Evolutionary conservation across 2,797 vertebrate genomes (phyloP), one percentile per base, ranked within the genome.

Genomic region (Macropodus opercularis): DNA sequence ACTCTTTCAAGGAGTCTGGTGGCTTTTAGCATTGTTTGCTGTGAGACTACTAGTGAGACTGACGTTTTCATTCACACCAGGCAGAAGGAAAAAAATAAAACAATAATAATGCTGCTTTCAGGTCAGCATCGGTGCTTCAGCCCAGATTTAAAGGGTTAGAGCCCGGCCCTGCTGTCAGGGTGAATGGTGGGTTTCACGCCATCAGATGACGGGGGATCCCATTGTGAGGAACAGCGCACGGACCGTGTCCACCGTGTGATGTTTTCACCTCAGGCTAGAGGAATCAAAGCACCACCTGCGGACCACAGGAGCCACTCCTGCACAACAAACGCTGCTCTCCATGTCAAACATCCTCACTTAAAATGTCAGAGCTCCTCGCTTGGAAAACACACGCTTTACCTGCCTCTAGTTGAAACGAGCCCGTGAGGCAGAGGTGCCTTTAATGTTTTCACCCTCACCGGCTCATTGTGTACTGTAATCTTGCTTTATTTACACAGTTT

Each of bases 251-350:
- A 4, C 64, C 2, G 36, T 72, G 71, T 84, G 80, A 82, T 73
- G 72, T 66, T 68, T 35, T 65, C 72, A 77, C 75, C 82, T 71
- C 67, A 12, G 80, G 84, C 79, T 21, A 59, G 10, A 52, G 40
- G 64, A 66, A 87, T 83, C 81, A 83, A 80, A 87, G 85, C 78
- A 56, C 72, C 83, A 72, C 81, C 80, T 75, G 77, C 40, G 50
- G 77, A 79, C 67, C 57, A 47, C 58, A 15, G 17, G 57, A 72
- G 44, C 60, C 43, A 11, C 69, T 75, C 46, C 69, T n/a, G 41
- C 55, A 41, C 75, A 63, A 65, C 73, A 72, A 80, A 71, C 43
- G 3, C 50, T 14, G 11, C 54, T 57, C 69, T 46, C 58, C 29
- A 12, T 73, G 69, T 84, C 75, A 79, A 63, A 72, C 14, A 62